Evolutionary conservation across 2,113 vertebrate genomes (phyloP).

Genomic region (Scortum barcoo): DNA sequence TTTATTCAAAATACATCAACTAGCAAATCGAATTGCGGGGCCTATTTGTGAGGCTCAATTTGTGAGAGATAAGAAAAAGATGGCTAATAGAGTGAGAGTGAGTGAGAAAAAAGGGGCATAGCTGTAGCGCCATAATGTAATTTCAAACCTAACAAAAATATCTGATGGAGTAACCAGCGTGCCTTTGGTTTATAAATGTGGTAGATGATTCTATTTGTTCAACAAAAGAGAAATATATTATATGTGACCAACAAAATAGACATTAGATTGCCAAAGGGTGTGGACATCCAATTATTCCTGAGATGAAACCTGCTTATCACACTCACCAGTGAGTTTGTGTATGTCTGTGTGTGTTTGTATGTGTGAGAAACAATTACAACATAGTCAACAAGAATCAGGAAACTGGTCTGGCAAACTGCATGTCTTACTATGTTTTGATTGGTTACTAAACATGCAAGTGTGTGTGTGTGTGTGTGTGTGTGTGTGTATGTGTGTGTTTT

Average conservation of each 20-base stretch:
- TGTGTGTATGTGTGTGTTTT: not conserved
- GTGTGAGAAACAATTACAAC: conserved; percentile 5
- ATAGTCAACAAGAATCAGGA: not conserved
- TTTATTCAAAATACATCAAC: conserved; percentile 75
- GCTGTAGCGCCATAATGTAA: conserved; percentile 52
- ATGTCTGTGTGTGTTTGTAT: not conserved
- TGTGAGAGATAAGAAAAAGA: conserved; percentile 72
- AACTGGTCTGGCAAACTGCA: not conserved
- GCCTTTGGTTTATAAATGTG: conserved; percentile 56
- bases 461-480: not conserved
- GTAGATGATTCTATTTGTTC: conserved; percentile 64
- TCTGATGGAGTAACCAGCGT: conserved; percentile 57
- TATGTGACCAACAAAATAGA: conserved; percentile 45
- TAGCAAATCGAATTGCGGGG: conserved; percentile 66
- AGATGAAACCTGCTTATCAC: conserved; percentile 59
- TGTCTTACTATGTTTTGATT: not conserved
- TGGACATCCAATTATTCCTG: conserved; percentile 22
- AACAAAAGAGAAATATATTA: conserved; percentile 52
- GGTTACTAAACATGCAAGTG: not conserved
- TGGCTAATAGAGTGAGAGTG: conserved; percentile 62
- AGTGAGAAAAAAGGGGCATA: conserved; percentile 23
- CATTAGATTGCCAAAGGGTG: conserved; percentile 35
- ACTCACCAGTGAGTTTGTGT: conserved; percentile 10
- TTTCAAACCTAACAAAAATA: conserved; percentile 67
- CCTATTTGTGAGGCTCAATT: conserved; percentile 70